Conservation (phyloP, 2,113 vertebrate genomes). For the Sorex fumeus region DNA sequence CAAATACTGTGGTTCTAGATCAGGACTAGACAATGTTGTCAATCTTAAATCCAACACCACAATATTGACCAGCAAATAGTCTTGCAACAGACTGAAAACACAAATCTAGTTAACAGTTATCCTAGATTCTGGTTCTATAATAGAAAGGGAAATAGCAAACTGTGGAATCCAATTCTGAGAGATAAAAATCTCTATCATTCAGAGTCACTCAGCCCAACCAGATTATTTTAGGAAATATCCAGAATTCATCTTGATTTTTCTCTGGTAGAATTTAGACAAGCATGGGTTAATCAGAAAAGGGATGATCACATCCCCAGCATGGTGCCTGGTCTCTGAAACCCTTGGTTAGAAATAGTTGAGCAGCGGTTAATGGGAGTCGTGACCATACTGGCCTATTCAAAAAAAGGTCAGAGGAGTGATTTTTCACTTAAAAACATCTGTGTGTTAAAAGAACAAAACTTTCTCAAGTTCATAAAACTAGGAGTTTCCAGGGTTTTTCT, state of each 20-base stretch:
- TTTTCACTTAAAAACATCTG: constrained; percentile 89
- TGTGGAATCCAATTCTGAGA: neutral
- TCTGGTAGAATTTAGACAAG: neutral
- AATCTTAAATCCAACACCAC: neutral
- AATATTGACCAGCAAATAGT: neutral
- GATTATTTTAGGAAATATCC: accelerated
- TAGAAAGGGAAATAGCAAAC: neutral
- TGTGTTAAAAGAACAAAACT: constrained; percentile 87
- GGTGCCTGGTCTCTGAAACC: neutral
- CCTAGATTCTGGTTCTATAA: neutral
- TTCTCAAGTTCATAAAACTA: constrained; percentile 87
- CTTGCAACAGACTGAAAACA: neutral
- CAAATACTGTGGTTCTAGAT: neutral
- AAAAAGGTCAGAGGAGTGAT: constrained; percentile 89
- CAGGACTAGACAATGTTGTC: accelerated
- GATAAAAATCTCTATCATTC: neutral
- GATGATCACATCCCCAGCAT: constrained; percentile 48
- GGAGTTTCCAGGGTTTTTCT: constrained; percentile 77
- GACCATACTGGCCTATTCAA: constrained; percentile 82
- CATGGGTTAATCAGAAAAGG: neutral
- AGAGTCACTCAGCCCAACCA: neutral
- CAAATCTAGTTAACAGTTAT: neutral
- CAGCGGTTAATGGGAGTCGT: constrained; percentile 84
- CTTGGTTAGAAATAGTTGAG: constrained; percentile 49
- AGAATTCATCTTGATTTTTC: neutral